phyloP scores from a whole-genome alignment of 2,113 vertebrate genomes.

The Ursus arctos region DNA sequence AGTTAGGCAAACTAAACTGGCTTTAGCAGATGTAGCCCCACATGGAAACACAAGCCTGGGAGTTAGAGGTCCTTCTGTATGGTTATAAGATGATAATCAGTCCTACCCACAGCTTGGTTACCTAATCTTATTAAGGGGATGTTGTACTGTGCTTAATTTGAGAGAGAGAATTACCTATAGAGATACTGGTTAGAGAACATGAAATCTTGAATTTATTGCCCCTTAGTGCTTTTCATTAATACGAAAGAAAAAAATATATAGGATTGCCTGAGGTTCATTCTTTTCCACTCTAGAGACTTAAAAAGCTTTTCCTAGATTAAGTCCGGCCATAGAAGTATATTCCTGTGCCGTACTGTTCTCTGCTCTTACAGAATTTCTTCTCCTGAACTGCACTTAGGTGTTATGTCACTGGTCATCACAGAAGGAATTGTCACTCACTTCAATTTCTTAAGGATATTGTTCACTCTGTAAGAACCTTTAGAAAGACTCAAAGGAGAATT shows the following conservation, averaged over 20 bases:
- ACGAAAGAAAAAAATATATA: neutral
- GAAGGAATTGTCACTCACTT: neutral
- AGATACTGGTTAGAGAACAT: neutral
- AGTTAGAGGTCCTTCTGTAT: neutral
- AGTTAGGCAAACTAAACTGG: constrained; percentile 26
- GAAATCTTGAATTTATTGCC: neutral
- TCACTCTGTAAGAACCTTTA: neutral
- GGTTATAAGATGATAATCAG: neutral
- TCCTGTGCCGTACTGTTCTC: neutral
- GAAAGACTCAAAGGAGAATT: neutral
- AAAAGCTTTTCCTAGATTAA: neutral
- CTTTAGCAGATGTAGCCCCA: neutral
- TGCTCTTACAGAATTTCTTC: neutral
- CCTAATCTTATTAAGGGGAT: neutral
- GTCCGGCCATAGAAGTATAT: neutral
- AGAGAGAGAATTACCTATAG: neutral
- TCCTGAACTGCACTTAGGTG: neutral
- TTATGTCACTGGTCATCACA: neutral
- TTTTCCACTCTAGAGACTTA: neutral
- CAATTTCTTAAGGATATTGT: neutral
- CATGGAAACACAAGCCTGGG: neutral
- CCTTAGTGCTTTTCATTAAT: neutral
- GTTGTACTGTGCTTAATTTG: neutral
- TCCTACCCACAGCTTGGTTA: neutral
- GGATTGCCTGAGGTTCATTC: neutral